Evolutionary conservation across 2,797 vertebrate genomes (phyloP), one percentile per base, ranked within the genome.

Genomic region (Xenopus petersii): DNA sequence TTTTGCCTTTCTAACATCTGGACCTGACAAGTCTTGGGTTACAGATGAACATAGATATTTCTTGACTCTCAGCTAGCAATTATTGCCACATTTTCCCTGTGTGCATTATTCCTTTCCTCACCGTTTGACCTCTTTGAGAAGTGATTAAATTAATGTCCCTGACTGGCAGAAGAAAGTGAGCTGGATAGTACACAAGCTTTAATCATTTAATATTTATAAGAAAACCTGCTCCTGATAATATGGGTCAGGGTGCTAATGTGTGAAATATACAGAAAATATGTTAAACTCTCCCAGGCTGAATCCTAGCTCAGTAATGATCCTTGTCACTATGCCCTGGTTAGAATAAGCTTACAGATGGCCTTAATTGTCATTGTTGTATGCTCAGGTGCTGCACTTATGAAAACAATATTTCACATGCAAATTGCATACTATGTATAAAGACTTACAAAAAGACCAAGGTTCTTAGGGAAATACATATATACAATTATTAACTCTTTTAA

Each of bases 81-180:
- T 87, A 91, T 86, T 81, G 61, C 80, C 81, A 80, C 83, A 81
- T 83, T 85, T 80, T 85, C 87, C 87, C 77, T 76, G 64, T 30
- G 77, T 16, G 26, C 15, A 80, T 10, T 56, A 75, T 65, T 81
- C 80, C 73, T 15, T 67, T 30, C 26, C 51, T 61, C 70, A 81
- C 77, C 55, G 78, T 74, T 70, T 88, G 88, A 89, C 88, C 85
- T 86, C 81, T 77, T 6, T 59, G 80, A 87, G 88, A 90, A 87
- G 89, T 86, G 86, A 90, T 92, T 93, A 90, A 93, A 89, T 87
- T 78, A 80, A 83, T 84, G 79, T 73, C 73, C 30, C 12, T 71
- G 74, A 30, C 70, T 83, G 77, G 74, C n/a, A 74, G 78, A 71
- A 84, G 74, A 82, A 81, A 55, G 5, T 0, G 72, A 60, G 81